Evolutionary conservation across 2,113 vertebrate species (phyloP).

Genomic region (Balaeniceps rex): DNA sequence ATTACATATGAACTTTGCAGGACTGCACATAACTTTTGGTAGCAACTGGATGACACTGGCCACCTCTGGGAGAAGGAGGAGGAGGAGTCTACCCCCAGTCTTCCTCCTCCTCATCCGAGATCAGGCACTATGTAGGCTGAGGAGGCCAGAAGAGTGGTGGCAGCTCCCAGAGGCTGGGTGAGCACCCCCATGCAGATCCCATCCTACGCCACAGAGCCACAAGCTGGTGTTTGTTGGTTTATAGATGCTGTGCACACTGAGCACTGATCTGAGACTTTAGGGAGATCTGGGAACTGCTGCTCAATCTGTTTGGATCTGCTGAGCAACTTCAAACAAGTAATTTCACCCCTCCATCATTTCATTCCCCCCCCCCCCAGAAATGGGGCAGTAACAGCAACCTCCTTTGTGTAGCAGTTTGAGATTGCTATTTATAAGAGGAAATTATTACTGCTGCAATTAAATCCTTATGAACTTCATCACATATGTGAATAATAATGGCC

Average conservation of each 20-base stretch:
- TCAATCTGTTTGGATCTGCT: not conserved
- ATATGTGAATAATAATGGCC: not conserved
- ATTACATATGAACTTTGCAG: not conserved
- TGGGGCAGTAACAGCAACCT: not conserved
- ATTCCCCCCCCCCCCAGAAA: not conserved
- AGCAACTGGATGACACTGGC: not conserved
- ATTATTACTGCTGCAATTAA: not conserved
- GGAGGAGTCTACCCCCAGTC: fast-evolving
- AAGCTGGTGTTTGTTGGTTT: not conserved
- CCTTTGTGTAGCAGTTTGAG: not conserved
- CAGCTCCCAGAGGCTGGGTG: not conserved
- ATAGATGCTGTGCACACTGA: not conserved
- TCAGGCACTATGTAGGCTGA: not conserved
- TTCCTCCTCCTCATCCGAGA: not conserved
- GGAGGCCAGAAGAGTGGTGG: not conserved
- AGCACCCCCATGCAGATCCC: not conserved
- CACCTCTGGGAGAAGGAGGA: not conserved
- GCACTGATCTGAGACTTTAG: not conserved
- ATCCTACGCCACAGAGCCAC: not conserved
- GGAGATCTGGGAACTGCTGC: not conserved
- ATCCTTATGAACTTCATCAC: not conserved
- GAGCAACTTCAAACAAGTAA: not conserved
- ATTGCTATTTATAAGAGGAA: not conserved
- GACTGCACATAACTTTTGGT: not conserved
- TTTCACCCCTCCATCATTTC: not conserved